These are phyloP conservation scores for Podarcis lilfordi DNA, from an alignment of 2,797 vertebrate species.

Conservation along the genomic window DNA sequence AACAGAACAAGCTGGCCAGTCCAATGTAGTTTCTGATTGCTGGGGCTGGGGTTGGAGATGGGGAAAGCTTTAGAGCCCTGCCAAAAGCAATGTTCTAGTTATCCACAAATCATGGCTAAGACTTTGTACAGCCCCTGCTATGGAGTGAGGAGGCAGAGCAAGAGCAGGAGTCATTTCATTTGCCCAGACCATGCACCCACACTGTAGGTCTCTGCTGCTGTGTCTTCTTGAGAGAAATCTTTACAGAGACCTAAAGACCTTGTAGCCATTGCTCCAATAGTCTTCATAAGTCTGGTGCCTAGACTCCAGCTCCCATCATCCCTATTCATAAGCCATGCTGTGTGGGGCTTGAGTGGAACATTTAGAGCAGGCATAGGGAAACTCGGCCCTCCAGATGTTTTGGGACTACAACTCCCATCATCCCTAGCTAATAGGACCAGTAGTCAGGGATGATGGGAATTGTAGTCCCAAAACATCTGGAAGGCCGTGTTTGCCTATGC, in stretches of 20 bases:
- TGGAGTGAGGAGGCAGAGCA: not conserved
- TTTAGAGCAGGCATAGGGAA: no score
- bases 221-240: no score
- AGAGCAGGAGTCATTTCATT: not conserved
- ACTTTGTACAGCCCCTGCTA: not conserved
- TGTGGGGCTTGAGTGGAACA: not conserved
- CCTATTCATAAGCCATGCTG: not conserved
- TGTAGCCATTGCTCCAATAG: not conserved
- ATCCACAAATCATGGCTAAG: not conserved
- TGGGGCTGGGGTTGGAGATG: slow-evolving; percentile 31
- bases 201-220: not conserved
- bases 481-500: no score
- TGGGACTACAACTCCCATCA: no score
- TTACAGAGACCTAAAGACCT: not conserved
- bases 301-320: not conserved
- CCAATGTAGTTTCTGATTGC: slow-evolving; percentile 54
- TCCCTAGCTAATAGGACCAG: no score
- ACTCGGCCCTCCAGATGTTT: no score
- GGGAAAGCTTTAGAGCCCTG: slow-evolving; percentile 25
- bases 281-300: not conserved
- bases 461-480: no score
- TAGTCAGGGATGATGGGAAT: no score
- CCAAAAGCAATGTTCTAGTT: slow-evolving; percentile 16
- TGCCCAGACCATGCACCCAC: not conserved
- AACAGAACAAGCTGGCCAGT: slow-evolving; percentile 37